Base-by-base conservation (phyloP, 2,113 vertebrate species). In the Uropsilus gracilis region DNA sequence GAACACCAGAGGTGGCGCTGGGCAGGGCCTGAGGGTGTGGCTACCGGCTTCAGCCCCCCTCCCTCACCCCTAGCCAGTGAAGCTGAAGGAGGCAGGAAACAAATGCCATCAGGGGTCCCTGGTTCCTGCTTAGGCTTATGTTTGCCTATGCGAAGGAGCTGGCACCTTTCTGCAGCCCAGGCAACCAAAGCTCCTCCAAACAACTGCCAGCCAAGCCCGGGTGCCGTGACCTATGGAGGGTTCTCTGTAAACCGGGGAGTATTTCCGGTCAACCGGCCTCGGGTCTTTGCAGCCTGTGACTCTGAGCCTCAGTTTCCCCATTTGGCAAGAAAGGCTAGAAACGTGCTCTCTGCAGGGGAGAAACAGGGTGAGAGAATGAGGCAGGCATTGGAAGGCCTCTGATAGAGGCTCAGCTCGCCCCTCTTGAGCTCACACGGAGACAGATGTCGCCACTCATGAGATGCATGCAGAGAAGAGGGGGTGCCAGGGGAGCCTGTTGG, bases 51-150 rank as follows among this genome's bases (percentile, higher is more conserved):
- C n/a, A n/a, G n/a, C n/a, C n/a, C n/a, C n/a, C n/a, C n/a, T n/a
- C n/a, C n/a, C n/a, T n/a, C n/a, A n/a, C n/a, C n/a, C n/a, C n/a
- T n/a, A n/a, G n/a, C n/a, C n/a, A n/a, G n/a, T 30, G 26, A 0
- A 22, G 20, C 68, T 3, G 1, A 30, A 46, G 26, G 18, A 22
- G 61, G 13, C 20, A 83, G 64, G 46, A 32, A 48, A 28, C 4
- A 10, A 53, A 16, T 0, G 13, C 10, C 2, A 5, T n/a, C 39
- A 2, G 1, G 2, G 30, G 18, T 0, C 34, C 42, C 80, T 2
- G 20, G 28, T 28, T 66, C 37, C 26, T 2, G 0, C 4, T 0
- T 0, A 3, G 2, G 20, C 17, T 61, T 3, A 0, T 10, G 1
- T n/a, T 17, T 17, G 32, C n/a, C 24, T 24, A 8, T 0, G 8